phyloP scores from a whole-genome alignment of 2,797 vertebrate species.

The Ctenopoma kingsleyae region DNA sequence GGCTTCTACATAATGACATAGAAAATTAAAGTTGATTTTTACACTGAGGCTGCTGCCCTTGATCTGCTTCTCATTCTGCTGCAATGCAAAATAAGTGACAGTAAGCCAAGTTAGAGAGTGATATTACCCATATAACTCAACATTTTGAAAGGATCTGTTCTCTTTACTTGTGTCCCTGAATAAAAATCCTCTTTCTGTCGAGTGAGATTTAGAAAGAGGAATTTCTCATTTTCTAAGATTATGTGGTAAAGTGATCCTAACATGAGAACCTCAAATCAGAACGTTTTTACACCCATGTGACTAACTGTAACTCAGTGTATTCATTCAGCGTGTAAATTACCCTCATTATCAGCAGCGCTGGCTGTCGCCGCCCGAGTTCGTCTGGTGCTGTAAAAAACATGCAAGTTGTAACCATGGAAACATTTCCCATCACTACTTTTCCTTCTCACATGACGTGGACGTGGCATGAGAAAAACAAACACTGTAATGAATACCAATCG shows the following conservation, averaged over 20 bases:
- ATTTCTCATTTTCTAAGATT: not conserved
- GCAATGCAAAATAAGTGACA: not conserved
- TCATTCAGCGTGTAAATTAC: not conserved
- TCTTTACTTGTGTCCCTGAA: not conserved
- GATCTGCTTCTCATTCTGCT: not conserved
- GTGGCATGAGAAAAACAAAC: constrained; percentile 9
- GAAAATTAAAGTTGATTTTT: too few species aligned
- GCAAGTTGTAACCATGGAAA: constrained; percentile 53
- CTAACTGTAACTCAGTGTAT: not conserved
- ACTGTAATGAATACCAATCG: not conserved
- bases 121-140: too few species aligned
- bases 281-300: not conserved
- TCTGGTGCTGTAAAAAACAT: constrained; percentile 44
- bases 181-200: not conserved
- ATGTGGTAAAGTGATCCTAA: not conserved
- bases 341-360: constrained; percentile 27
- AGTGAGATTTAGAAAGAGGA: not conserved
- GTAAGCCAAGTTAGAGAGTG: too few species aligned
- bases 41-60: too few species aligned
- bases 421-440: constrained; percentile 21
- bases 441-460: constrained; percentile 16
- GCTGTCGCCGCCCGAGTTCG: not conserved
- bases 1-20: not conserved
- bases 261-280: not conserved
- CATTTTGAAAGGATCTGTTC: not conserved